Evolutionary conservation across 2,888 invertebrate genomes (phyloP), one percentile per base, ranked within the genome.

Genomic region (Hermaeophaga mercurialis): DNA sequence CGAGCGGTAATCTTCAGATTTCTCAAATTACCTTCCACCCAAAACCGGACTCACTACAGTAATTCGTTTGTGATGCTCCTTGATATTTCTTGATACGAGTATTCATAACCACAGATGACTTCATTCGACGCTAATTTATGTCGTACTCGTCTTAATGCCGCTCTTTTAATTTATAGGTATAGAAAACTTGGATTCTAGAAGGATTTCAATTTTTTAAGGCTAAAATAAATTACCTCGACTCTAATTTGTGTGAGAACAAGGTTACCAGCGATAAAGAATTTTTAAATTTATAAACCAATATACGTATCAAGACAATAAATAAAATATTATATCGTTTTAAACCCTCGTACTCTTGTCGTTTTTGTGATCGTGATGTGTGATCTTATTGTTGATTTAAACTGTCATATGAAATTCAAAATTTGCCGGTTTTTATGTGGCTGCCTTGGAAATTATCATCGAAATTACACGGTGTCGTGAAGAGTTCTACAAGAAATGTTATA

Each of bases 401-500:
- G 62, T 62, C 66, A 61, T 66, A 68, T 66, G 66, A 66, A 66
- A 68, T 70, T 68, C 69, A 67, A 60, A 67, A 61, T 63, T 66
- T 62, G 59, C 61, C 55, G 56, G 59, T 69, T 69, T 69, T 69
- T 67, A 46, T 55, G 60, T 58, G 61, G 58, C 65, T 66, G 54
- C 61, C 66, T 67, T 62, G 63, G 50, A 58, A 59, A 72, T 73
- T 71, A 70, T 63, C 69, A 71, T 72, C 67, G 71, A 68, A 70
- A 71, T 71, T 68, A 69, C 69, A 66, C 63, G 65, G 70, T 72
- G 72, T 71, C 66, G 70, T 65, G 67, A 67, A 65, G 66, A 66
- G 66, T 66, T 65, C 66, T 67, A 69, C 71, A 73, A 73, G 71
- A 73, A 71, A 71, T 67, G 69, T 69, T 71, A 71, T 71, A 67